Evolutionary conservation across 2,113 vertebrate species (phyloP).

Genomic region (Datnioides undecimradiatus): DNA sequence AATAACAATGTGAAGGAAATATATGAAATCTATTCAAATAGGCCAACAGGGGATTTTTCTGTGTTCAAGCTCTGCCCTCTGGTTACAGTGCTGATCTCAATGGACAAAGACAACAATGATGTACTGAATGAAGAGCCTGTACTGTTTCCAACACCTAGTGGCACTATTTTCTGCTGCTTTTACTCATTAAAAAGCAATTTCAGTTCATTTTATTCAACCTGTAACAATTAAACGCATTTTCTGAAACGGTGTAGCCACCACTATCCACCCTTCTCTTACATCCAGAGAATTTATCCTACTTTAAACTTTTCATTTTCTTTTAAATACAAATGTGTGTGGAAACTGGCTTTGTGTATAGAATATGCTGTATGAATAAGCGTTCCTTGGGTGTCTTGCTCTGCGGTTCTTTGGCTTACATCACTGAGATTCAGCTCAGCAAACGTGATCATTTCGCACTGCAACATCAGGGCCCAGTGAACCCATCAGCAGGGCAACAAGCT

Average conservation of each 20-base stretch:
- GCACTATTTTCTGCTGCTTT: not conserved
- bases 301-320: too few species aligned
- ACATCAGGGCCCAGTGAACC: not conserved
- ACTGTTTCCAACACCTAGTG: not conserved
- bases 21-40: not conserved
- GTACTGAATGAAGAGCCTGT: not conserved
- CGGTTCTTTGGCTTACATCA: not conserved
- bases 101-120: not conserved
- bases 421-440: not conserved
- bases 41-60: not conserved
- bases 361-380: not conserved
- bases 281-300: too few species aligned
- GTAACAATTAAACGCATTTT: too few species aligned
- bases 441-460: not conserved
- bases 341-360: not conserved
- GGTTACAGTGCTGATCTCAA: not conserved
- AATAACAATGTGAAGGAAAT: not conserved
- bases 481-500: not conserved
- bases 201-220: too few species aligned
- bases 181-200: too few species aligned
- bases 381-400: not conserved
- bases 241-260: not conserved
- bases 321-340: too few species aligned
- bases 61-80: constrained; percentile 2
- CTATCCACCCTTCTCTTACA: not conserved